phyloP scores from a whole-genome alignment of 1,140 invertebrate genomes.

The Leucophenga varia region DNA sequence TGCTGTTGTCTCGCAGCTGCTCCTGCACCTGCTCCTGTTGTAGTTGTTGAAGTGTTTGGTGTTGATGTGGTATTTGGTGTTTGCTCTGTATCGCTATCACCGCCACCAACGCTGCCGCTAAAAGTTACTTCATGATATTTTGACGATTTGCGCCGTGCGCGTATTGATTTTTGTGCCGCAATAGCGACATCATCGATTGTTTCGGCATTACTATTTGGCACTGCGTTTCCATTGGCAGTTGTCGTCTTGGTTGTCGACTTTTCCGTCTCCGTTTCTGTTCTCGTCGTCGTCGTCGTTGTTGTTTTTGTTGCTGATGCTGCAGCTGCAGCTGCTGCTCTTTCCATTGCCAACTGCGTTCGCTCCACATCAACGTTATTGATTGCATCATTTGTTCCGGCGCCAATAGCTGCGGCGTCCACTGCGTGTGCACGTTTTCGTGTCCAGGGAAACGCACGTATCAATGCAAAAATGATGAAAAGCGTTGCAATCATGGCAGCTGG shows the following conservation, averaged over 20 bases:
- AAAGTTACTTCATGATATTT: slow-evolving; percentile 51
- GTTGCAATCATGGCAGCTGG: slow-evolving; percentile 52
- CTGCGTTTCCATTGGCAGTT: slow-evolving; percentile 17
- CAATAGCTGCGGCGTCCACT: slow-evolving; percentile 17
- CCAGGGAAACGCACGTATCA: slow-evolving; percentile 55
- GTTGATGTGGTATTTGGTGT: background rate
- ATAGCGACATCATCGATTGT: background rate
- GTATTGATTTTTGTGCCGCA: slow-evolving; percentile 14
- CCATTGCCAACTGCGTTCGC: background rate
- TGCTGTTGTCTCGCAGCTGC: slow-evolving; percentile 1
- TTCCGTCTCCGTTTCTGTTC: slow-evolving; percentile 10
- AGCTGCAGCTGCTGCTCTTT: slow-evolving; percentile 7
- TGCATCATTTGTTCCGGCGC: slow-evolving; percentile 27
- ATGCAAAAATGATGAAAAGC: slow-evolving; percentile 54
- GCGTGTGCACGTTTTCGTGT: slow-evolving; percentile 28
- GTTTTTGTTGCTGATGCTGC: slow-evolving; percentile 7
- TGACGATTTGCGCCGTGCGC: slow-evolving; percentile 40
- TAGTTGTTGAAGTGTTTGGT: too few relatives aligned
- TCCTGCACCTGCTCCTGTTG: slow-evolving; percentile 4
- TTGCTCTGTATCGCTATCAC: slow-evolving; percentile 33
- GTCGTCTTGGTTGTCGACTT: slow-evolving; percentile 23
- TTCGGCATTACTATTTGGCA: background rate
- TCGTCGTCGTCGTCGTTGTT: slow-evolving; percentile 15
- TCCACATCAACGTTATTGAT: too few relatives aligned
- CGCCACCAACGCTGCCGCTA: slow-evolving; percentile 47